Percentiles rank a stretch among this genome's conserved stretches.
Evolutionary conservation across 2,888 invertebrate species (phyloP).

Genomic region (Cephus pygmeus): DNA sequence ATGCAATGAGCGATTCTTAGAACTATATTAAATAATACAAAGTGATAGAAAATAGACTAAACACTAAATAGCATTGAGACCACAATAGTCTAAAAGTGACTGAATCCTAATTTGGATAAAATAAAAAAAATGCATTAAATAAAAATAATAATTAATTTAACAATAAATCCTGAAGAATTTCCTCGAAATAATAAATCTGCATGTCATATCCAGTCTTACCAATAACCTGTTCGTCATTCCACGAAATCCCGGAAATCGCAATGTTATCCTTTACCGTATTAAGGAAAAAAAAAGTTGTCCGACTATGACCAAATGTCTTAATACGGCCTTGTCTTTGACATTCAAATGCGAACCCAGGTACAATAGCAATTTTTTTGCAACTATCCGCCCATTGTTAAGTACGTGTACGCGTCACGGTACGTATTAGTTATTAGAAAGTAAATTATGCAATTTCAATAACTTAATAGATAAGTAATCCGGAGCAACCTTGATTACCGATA

Average conservation of each 20-base stretch:
- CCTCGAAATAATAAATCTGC: too few species aligned
- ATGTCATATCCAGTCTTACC: not conserved
- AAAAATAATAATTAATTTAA: too few species aligned
- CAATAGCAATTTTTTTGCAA: not conserved
- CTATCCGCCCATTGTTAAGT: not conserved
- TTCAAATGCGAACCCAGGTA: not conserved
- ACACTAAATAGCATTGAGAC: too few species aligned
- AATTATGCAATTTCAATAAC: not conserved
- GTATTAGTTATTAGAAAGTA: not conserved
- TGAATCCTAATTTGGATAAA: too few species aligned
- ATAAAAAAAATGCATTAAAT: too few species aligned
- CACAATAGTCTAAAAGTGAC: too few species aligned
- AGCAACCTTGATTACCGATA: not conserved
- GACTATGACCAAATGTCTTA: too few species aligned
- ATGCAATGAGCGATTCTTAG: too few species aligned
- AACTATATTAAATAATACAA: too few species aligned
- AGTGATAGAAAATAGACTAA: too few species aligned
- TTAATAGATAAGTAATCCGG: not conserved
- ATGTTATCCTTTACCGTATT: not conserved
- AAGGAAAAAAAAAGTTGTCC: not conserved
- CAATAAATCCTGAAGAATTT: too few species aligned
- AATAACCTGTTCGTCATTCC: not conserved
- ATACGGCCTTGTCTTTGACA: not conserved
- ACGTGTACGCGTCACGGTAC: not conserved
- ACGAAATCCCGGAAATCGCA: not conserved